A percentile compares a stretch with the other conserved stretches of the same genome.
These are phyloP conservation scores for Exaiptasia diaphana DNA, from an alignment of 64 coral and sea anemone genomes.

Conservation along the genomic window DNA sequence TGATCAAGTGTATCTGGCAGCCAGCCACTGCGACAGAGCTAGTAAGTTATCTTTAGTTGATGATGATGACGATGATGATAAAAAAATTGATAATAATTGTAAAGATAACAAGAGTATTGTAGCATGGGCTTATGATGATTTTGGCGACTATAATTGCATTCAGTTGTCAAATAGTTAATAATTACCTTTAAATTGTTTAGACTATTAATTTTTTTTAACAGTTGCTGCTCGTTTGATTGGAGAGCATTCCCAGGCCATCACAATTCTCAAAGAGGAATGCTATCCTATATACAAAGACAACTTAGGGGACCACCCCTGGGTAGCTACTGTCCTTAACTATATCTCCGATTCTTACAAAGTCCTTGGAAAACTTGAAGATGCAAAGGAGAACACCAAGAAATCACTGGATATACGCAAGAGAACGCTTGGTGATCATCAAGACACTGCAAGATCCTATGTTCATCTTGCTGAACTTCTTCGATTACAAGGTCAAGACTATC, in stretches of 20 bases:
- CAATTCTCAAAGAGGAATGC: background rate
- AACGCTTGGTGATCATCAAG: constrained; percentile 1
- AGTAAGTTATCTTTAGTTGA: too few species aligned
- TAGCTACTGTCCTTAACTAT: constrained; percentile 4
- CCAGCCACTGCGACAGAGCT: constrained; percentile 21
- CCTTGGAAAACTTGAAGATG: constrained; percentile 5
- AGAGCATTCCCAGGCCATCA: background rate
- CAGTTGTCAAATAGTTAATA: too few species aligned
- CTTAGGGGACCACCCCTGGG: constrained; percentile 56
- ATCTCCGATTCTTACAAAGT: constrained; percentile 14
- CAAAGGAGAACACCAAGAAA: background rate
- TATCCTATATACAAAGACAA: constrained; percentile 22
- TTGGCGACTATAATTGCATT: too few species aligned
- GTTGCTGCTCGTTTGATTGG: background rate
- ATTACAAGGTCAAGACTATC: background rate
- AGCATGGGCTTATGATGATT: too few species aligned
- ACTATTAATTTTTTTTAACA: background rate
- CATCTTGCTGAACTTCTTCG: background rate
- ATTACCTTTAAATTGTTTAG: too few species aligned
- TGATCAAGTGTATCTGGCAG: background rate
- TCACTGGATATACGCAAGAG: background rate
- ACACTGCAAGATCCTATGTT: constrained; percentile 27
- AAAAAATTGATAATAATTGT: too few species aligned
- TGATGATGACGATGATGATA: too few species aligned
- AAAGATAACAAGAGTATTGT: too few species aligned